Evolutionary conservation across 2,888 invertebrate species (phyloP).

Genomic region (Chironomus riparius): DNA sequence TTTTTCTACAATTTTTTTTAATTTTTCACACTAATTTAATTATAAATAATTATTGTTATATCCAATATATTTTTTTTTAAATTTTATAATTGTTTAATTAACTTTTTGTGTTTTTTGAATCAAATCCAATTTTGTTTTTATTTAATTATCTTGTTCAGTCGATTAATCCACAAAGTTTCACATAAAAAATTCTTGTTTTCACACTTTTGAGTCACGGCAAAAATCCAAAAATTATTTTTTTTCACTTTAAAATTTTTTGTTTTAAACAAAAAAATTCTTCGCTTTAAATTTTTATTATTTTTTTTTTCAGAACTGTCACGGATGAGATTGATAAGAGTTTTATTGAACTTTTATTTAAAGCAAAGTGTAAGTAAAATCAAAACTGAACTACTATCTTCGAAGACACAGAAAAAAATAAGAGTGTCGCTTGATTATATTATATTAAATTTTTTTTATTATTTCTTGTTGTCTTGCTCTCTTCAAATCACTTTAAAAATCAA

Average conservation of each 20-base stretch:
- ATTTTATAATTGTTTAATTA: not conserved
- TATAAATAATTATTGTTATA: not conserved
- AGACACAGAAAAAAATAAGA: not conserved
- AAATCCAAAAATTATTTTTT: not conserved
- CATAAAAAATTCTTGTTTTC: too few relatives aligned
- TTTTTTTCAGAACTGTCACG: not conserved
- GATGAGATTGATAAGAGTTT: conserved; percentile 8
- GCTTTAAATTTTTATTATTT: too few relatives aligned
- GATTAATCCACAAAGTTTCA: too few relatives aligned
- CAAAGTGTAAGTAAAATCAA: not conserved
- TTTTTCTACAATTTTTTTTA: not conserved
- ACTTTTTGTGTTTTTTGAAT: not conserved
- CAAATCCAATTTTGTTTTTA: too few relatives aligned
- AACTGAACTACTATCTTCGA: not conserved
- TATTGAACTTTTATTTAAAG: conserved; percentile 4
- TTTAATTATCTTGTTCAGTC: too few relatives aligned
- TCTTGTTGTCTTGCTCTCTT: not conserved
- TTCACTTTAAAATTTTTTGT: not conserved
- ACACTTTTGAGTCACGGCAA: not conserved
- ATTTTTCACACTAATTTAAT: not conserved
- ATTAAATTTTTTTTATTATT: not conserved
- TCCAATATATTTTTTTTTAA: not conserved
- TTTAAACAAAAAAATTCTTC: too few relatives aligned
- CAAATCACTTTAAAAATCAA: conserved; percentile 7
- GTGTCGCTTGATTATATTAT: conserved; percentile 9